Evolutionary conservation across 2,888 invertebrate genomes (phyloP).

Genomic region (Stenolophus ochropezus): DNA sequence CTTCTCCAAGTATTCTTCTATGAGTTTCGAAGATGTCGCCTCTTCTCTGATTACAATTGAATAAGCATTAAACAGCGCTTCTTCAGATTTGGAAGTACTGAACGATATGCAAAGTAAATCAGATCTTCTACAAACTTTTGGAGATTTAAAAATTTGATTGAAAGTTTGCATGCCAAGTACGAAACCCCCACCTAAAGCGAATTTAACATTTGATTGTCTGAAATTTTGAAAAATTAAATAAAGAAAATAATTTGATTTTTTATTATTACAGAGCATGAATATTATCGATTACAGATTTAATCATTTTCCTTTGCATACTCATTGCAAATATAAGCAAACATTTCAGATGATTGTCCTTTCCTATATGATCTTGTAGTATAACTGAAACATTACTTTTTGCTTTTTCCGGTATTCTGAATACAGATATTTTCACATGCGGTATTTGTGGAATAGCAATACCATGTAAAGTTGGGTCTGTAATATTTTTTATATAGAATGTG

Average conservation of each 20-base stretch:
- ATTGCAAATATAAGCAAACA: constrained; percentile 37
- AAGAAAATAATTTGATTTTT: neutral
- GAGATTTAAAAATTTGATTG: constrained; percentile 48
- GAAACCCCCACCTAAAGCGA: constrained; percentile 51
- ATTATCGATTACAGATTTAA: neutral
- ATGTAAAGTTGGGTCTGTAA: constrained; percentile 20
- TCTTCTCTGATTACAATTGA: constrained; percentile 67
- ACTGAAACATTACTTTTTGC: neutral
- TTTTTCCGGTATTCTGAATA: constrained; percentile 15
- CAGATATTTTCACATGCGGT: constrained; percentile 36
- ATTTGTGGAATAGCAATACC: constrained; percentile 40
- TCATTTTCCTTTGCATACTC: neutral
- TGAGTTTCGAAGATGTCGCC: constrained; percentile 66
- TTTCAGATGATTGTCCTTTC: constrained; percentile 7
- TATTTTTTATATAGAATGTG: constrained; percentile 9
- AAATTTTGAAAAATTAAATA: constrained; percentile 21
- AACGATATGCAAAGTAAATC: constrained; percentile 67
- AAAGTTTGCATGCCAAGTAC: constrained; percentile 46
- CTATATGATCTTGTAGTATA: constrained; percentile 27
- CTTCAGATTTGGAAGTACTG: constrained; percentile 62
- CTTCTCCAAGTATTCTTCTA: constrained; percentile 66
- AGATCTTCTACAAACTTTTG: constrained; percentile 61
- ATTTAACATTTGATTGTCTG: constrained; percentile 40
- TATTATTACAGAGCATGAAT: neutral
- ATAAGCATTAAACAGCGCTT: constrained; percentile 66